Percentiles rank a stretch among this genome's conserved stretches.
phyloP scores from a whole-genome alignment of 30 jellyfish, hydroid and myxozoan species.

The Rhopilema esculentum region DNA sequence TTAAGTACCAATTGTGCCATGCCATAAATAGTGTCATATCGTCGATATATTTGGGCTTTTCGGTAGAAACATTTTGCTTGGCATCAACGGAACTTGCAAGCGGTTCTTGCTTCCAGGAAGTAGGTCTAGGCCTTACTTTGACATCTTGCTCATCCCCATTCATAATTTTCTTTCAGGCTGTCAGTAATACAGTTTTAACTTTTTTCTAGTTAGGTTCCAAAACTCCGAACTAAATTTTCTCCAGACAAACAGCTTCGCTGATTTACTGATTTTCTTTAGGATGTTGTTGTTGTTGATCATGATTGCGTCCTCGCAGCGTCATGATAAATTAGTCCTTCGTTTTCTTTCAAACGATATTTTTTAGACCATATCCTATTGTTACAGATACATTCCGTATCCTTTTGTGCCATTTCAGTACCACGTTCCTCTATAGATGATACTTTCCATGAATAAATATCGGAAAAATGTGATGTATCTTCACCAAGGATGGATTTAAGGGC shows the following conservation, averaged over 20 bases:
- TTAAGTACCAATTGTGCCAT: constrained; percentile 82
- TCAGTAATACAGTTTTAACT: neutral
- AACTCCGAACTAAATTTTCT: too few relatives aligned
- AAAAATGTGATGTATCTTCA: too few relatives aligned
- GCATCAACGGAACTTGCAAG: neutral
- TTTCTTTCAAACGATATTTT: too few relatives aligned
- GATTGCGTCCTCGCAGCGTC: neutral
- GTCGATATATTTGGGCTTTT: constrained; percentile 48
- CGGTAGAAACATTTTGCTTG: neutral
- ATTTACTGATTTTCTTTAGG: neutral
- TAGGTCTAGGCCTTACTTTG: neutral
- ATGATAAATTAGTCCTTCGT: neutral
- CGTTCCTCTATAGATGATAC: too few relatives aligned
- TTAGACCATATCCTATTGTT: too few relatives aligned
- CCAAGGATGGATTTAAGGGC: too few relatives aligned
- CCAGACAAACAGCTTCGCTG: neutral
- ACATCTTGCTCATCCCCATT: neutral
- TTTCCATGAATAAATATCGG: too few relatives aligned
- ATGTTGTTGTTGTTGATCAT: neutral
- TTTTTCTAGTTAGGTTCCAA: too few relatives aligned
- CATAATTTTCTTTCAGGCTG: neutral
- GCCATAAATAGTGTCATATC: constrained; percentile 86
- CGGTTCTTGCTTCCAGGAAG: neutral
- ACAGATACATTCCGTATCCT: too few relatives aligned
- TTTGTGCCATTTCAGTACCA: too few relatives aligned